Evolutionary conservation across 2,113 vertebrate species (phyloP).

Genomic region (Cairina moschata): DNA sequence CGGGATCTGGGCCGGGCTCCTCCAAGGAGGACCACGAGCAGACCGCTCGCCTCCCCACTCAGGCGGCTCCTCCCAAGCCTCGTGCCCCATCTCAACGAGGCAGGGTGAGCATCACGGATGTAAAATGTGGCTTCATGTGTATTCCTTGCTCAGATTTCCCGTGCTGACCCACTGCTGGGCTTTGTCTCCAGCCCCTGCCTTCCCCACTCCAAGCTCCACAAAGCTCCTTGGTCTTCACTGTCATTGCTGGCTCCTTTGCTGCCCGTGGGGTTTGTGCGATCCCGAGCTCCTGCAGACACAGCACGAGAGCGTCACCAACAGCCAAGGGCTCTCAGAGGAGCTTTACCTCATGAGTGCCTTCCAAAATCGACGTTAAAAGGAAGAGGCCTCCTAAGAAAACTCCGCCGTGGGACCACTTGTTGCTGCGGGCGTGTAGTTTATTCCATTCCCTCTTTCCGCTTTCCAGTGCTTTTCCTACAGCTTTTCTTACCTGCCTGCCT

Average conservation of each 20-base stretch:
- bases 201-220: neutral
- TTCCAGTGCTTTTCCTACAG: neutral
- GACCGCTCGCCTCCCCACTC: neutral
- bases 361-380: neutral
- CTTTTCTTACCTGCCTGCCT: conserved; percentile 22
- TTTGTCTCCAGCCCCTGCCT: neutral
- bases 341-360: neutral
- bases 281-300: neutral
- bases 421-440: neutral
- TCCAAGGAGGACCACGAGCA: neutral
- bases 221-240: neutral
- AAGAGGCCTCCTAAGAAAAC: conserved; percentile 1
- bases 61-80: neutral
- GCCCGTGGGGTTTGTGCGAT: accelerated
- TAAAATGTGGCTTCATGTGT: neutral
- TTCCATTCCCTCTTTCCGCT: conserved; percentile 44
- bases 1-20: neutral
- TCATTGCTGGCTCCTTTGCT: neutral
- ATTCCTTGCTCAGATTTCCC: neutral
- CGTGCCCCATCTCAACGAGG: neutral
- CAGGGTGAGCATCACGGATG: neutral
- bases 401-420: accelerated
- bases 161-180: neutral
- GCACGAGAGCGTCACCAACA: accelerated
- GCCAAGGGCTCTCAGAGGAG: neutral